These are phyloP conservation scores for Sarcophaga carnaria DNA, from an alignment of 2,888 invertebrate genomes.

Conservation along the genomic window DNA sequence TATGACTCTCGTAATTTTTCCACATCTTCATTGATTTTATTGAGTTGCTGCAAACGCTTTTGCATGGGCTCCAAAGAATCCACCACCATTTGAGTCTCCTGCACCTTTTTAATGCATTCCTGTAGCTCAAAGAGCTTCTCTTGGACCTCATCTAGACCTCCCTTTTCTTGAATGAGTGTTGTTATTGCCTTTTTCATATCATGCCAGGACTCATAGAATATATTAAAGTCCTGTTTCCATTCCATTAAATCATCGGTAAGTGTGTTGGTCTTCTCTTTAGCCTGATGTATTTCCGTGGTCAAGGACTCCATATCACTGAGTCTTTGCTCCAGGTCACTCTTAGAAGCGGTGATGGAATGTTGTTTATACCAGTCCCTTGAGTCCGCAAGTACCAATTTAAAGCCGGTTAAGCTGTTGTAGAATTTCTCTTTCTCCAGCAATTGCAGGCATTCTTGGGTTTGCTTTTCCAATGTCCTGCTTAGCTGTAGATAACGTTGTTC, in stretches of 20 bases:
- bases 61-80: constrained; percentile 78
- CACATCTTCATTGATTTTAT: constrained; percentile 76
- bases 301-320: constrained; percentile 81
- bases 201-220: constrained; percentile 81
- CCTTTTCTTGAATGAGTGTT: constrained; percentile 81
- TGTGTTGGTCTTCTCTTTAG: constrained; percentile 76
- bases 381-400: constrained; percentile 81
- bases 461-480: constrained; percentile 73
- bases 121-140: constrained; percentile 74
- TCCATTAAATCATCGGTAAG: constrained; percentile 76
- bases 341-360: constrained; percentile 78
- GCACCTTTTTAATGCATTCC: constrained; percentile 74
- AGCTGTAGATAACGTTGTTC: constrained; percentile 76
- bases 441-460: constrained; percentile 74
- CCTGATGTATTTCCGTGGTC: constrained; percentile 79
- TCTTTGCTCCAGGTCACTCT: constrained; percentile 79
- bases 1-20: constrained; percentile 74
- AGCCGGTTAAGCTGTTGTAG: constrained; percentile 80
- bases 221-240: constrained; percentile 80
- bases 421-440: constrained; percentile 79
- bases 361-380: constrained; percentile 82
- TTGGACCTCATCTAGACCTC: constrained; percentile 82
- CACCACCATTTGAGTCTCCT: constrained; percentile 75
- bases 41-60: constrained; percentile 76
- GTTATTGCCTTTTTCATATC: constrained; percentile 81